A percentile compares a stretch with the other conserved stretches of the same genome.
Conservation (phyloP, 2,888 invertebrate species). For the Hirtodrosophila duncani region DNA sequence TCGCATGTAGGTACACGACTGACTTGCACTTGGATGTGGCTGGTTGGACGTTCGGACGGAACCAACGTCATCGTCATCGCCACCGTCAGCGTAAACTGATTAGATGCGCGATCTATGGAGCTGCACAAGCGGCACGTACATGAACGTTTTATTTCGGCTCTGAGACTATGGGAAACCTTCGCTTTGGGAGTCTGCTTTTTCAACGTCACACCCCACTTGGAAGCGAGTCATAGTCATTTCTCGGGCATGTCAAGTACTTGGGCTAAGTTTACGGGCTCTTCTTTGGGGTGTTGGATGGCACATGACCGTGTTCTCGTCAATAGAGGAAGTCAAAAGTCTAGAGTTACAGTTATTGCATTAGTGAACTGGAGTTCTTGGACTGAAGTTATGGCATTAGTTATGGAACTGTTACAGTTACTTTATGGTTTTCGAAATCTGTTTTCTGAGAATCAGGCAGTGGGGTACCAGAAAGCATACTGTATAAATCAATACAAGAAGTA, state of each 20-base stretch:
- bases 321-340: slow-evolving; percentile 53
- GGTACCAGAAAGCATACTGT: too few relatives aligned
- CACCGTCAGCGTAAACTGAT: slow-evolving; percentile 72
- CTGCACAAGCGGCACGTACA: slow-evolving; percentile 54
- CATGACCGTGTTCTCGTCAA: slow-evolving; percentile 4
- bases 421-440: too few relatives aligned
- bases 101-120: slow-evolving; percentile 48
- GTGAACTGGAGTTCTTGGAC: too few relatives aligned
- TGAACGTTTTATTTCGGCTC: slow-evolving; percentile 9
- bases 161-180: slow-evolving; percentile 56
- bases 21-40: slow-evolving; percentile 50
- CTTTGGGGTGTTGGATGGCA: slow-evolving; percentile 23
- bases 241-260: slow-evolving; percentile 18
- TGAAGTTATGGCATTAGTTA: too few relatives aligned
- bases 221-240: slow-evolving; percentile 32
- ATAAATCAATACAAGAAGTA: too few relatives aligned
- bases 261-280: too few relatives aligned
- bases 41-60: too few relatives aligned
- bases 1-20: slow-evolving; percentile 50
- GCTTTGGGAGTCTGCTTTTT: slow-evolving; percentile 44
- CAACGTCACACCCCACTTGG: slow-evolving; percentile 35
- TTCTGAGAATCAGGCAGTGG: too few relatives aligned
- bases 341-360: slow-evolving; percentile 36
- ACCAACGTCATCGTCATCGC: too few relatives aligned
- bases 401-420: too few relatives aligned